phyloP scores from a whole-genome alignment of 2,113 vertebrate species.

The Parus major region DNA sequence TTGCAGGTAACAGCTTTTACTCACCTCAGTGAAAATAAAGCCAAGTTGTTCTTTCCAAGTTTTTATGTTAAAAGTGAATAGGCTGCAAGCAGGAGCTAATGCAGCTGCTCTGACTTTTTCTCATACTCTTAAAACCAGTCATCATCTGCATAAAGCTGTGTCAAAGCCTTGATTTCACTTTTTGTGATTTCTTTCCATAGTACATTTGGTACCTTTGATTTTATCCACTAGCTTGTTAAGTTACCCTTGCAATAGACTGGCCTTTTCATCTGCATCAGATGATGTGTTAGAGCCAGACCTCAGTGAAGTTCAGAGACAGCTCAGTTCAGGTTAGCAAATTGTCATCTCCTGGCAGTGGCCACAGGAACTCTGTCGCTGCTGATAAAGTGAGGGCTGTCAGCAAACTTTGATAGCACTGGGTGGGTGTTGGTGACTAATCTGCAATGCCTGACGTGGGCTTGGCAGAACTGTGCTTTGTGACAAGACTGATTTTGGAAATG shows the following conservation, averaged over 20 bases:
- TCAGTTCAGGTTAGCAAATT: conserved; percentile 6
- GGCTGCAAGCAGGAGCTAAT: not conserved
- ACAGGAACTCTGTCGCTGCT: conserved; percentile 55
- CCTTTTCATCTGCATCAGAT: not conserved
- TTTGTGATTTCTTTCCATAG: not conserved
- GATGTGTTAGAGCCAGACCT: not conserved
- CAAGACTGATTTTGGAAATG: conserved; percentile 2
- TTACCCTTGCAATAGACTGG: not conserved
- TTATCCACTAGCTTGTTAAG: not conserved
- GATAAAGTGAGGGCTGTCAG: conserved; percentile 39
- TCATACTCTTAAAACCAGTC: not conserved
- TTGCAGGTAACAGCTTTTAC: conserved; percentile 30
- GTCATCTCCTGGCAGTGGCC: conserved; percentile 34
- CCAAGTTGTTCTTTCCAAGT: not conserved
- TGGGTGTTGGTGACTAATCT: conserved; percentile 24
- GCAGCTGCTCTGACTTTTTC: not conserved
- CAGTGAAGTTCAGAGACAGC: not conserved
- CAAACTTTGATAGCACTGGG: not conserved
- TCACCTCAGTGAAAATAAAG: not conserved
- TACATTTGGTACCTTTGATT: not conserved
- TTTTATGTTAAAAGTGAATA: not conserved
- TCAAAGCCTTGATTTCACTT: not conserved
- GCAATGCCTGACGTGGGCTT: not conserved
- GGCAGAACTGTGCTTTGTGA: conserved; percentile 5
- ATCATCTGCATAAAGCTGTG: not conserved